These are phyloP conservation scores for Ascaphus truei DNA, from an alignment of 2,113 vertebrate genomes.

Conservation along the genomic window DNA sequence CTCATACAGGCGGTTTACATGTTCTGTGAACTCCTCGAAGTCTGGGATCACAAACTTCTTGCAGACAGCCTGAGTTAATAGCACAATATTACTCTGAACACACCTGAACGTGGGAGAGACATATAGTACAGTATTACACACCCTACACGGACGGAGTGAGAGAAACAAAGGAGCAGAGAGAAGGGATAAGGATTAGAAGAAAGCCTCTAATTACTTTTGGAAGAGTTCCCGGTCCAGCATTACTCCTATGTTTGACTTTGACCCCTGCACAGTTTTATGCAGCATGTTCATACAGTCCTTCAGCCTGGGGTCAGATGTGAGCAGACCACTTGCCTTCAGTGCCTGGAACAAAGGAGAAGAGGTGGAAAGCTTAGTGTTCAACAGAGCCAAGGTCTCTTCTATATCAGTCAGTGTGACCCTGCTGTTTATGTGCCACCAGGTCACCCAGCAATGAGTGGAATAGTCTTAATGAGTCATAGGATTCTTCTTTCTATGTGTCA, in stretches of 20 bases:
- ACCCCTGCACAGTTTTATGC: conserved; percentile 54
- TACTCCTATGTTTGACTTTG: conserved; percentile 58
- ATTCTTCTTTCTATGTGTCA: too few species aligned
- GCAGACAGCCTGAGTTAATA: conserved; percentile 79
- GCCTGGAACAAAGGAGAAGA: conserved; percentile 59
- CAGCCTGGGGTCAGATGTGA: conserved; percentile 75
- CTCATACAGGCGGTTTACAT: conserved; percentile 74
- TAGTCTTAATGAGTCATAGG: too few species aligned
- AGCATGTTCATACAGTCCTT: conserved; percentile 72
- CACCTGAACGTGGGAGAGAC: conserved; percentile 59
- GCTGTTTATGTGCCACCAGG: too few species aligned
- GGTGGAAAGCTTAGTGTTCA: neutral
- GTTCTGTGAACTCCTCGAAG: conserved; percentile 70
- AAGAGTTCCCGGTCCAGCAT: conserved; percentile 78
- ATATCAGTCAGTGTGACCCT: neutral
- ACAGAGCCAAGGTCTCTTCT: neutral
- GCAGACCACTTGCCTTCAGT: conserved; percentile 70
- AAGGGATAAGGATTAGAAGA: neutral
- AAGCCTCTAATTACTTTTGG: conserved; percentile 60
- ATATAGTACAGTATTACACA: neutral
- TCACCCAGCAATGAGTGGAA: too few species aligned
- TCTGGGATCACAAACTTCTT: conserved; percentile 84
- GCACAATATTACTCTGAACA: conserved; percentile 74
- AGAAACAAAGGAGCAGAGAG: neutral
- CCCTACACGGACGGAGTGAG: neutral